Evolutionary conservation across 2,888 invertebrate genomes (phyloP).

Genomic region (Neoscelio sp.): DNA sequence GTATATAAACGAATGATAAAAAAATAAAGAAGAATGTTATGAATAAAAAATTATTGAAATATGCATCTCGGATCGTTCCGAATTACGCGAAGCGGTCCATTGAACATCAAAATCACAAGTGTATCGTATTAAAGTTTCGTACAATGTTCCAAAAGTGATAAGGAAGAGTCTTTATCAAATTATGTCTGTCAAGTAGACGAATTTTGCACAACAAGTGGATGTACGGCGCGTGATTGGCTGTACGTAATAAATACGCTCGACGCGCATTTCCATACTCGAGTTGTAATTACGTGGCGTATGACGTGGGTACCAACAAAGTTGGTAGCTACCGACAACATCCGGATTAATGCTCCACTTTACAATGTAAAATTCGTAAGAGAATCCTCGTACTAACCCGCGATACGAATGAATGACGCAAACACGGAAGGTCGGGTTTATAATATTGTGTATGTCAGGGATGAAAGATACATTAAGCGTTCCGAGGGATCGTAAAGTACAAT

Average conservation of each 20-base stretch:
- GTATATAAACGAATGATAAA: too few species aligned
- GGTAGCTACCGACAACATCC: neutral
- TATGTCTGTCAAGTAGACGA: slow-evolving; percentile 23
- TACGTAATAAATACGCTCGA: slow-evolving; percentile 27
- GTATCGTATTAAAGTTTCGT: too few species aligned
- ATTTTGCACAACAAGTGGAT: slow-evolving; percentile 31
- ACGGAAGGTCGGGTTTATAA: too few species aligned
- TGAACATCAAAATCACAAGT: too few species aligned
- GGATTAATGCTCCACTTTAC: slow-evolving; percentile 9
- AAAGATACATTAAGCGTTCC: too few species aligned
- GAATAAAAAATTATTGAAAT: too few species aligned
- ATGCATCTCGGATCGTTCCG: too few species aligned
- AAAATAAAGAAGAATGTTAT: too few species aligned
- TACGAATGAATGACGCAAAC: too few species aligned
- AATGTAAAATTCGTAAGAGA: slow-evolving; percentile 12
- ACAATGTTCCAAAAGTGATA: slow-evolving; percentile 10
- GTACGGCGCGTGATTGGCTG: slow-evolving; percentile 33
- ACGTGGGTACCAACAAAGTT: slow-evolving; percentile 8
- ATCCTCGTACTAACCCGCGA: neutral
- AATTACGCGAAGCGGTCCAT: too few species aligned
- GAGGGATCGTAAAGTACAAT: too few species aligned
- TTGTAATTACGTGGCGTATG: slow-evolving; percentile 26
- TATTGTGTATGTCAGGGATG: too few species aligned
- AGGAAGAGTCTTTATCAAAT: slow-evolving; percentile 4
- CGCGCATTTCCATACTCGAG: slow-evolving; percentile 25